Evolutionary conservation across 1,140 invertebrate species (phyloP).

Genomic region (Asbolus verrucosus): DNA sequence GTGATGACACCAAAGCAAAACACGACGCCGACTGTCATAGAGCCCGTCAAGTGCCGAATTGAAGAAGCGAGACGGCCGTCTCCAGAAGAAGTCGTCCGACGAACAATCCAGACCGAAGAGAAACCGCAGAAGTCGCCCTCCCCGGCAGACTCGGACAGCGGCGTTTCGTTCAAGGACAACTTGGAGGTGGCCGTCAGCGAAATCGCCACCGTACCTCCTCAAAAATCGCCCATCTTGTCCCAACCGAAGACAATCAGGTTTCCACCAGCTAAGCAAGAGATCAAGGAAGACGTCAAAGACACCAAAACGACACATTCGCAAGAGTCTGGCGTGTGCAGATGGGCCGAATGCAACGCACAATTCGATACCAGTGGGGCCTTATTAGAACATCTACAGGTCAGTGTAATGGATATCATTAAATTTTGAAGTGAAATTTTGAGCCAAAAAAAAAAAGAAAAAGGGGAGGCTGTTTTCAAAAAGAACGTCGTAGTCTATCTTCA

Average conservation of each 20-base stretch:
- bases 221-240: conserved; percentile 75
- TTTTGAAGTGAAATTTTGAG: no score
- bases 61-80: neutral
- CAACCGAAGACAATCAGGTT: conserved; percentile 84
- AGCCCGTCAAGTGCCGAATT: conserved; percentile 8
- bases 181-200: conserved; percentile 58
- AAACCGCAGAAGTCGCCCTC: conserved; percentile 7
- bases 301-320: conserved; percentile 53
- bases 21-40: neutral
- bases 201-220: conserved; percentile 53
- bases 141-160: conserved; percentile 60
- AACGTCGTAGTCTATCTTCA: no score
- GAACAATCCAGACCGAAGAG: neutral
- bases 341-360: conserved; percentile 85
- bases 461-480: no score
- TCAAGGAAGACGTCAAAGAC: conserved; percentile 54
- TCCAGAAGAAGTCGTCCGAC: neutral
- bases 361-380: conserved; percentile 83
- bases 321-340: conserved; percentile 78
- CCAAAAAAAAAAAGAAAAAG: no score
- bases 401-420: no score
- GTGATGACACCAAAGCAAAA: no score
- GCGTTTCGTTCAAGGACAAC: conserved; percentile 55
- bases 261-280: conserved; percentile 69
- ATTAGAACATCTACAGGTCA: conserved; percentile 92